Conservation (phyloP, 2,888 invertebrate genomes). For the Digitonthophagus gazella region DNA sequence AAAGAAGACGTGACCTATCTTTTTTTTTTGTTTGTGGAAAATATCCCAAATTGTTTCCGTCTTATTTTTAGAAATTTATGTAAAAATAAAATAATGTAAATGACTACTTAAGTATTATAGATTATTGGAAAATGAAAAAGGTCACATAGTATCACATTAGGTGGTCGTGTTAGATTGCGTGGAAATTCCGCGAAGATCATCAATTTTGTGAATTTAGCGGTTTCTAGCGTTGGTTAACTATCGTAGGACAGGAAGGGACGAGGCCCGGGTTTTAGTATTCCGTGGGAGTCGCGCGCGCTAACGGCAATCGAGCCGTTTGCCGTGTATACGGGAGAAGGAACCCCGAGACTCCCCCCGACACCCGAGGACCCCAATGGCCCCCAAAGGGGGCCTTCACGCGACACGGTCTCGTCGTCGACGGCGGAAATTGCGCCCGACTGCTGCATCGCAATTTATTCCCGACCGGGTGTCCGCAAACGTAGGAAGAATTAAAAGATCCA, state of each 20-base stretch:
- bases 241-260: background rate
- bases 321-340: background rate
- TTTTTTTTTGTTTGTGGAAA: too few relatives aligned
- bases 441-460: conserved; percentile 16
- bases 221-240: background rate
- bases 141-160: background rate
- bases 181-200: background rate
- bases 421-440: conserved; percentile 31
- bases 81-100: too few relatives aligned
- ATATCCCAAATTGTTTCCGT: too few relatives aligned
- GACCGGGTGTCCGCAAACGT: conserved; percentile 6
- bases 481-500: conserved; percentile 15
- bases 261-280: background rate
- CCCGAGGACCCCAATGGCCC: background rate
- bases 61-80: too few relatives aligned
- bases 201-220: background rate
- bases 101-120: too few relatives aligned
- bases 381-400: background rate
- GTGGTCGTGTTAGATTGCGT: background rate
- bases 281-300: background rate
- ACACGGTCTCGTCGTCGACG: conserved; percentile 12
- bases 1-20: too few relatives aligned
- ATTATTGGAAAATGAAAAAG: background rate
- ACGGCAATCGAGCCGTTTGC: background rate
- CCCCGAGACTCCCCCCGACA: background rate